Evolutionary conservation across 2,888 invertebrate species (phyloP).

Genomic region (Harpalus rufipes): DNA sequence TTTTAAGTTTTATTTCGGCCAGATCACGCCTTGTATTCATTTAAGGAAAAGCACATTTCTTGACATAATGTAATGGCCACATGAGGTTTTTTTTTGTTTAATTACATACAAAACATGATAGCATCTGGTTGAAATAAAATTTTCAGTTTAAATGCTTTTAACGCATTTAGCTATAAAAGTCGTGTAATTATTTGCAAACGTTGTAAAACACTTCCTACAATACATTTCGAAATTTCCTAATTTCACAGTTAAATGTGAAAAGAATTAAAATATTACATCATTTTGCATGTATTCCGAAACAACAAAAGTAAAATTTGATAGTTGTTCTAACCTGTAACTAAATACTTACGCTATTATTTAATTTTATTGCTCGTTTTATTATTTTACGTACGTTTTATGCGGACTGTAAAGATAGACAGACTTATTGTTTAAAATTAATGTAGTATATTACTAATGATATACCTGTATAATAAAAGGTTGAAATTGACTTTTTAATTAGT

Average conservation of each 20-base stretch:
- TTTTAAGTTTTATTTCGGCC: too few relatives aligned
- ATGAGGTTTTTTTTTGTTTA: too few relatives aligned
- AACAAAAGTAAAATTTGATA: not conserved
- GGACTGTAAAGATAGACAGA: not conserved
- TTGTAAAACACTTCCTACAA: constrained; percentile 32
- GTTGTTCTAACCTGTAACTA: not conserved
- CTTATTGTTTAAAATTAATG: not conserved
- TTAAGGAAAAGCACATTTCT: too few relatives aligned
- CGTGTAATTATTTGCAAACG: not conserved
- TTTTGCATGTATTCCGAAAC: constrained; percentile 18
- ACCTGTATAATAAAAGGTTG: too few relatives aligned
- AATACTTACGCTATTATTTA: not conserved
- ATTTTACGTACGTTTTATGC: not conserved
- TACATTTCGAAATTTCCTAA: constrained; percentile 38
- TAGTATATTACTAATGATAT: too few relatives aligned
- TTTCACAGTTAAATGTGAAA: constrained; percentile 37
- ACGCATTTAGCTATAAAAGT: not conserved
- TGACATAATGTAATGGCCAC: too few relatives aligned
- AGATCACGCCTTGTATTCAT: too few relatives aligned
- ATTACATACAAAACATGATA: not conserved
- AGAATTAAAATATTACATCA: constrained; percentile 26
- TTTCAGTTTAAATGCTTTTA: too few relatives aligned
- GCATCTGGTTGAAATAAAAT: not conserved
- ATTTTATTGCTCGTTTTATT: not conserved
- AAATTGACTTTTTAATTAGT: too few relatives aligned